Base-by-base conservation (phyloP, 2,113 vertebrate species). In the Oreochromis aureus region DNA sequence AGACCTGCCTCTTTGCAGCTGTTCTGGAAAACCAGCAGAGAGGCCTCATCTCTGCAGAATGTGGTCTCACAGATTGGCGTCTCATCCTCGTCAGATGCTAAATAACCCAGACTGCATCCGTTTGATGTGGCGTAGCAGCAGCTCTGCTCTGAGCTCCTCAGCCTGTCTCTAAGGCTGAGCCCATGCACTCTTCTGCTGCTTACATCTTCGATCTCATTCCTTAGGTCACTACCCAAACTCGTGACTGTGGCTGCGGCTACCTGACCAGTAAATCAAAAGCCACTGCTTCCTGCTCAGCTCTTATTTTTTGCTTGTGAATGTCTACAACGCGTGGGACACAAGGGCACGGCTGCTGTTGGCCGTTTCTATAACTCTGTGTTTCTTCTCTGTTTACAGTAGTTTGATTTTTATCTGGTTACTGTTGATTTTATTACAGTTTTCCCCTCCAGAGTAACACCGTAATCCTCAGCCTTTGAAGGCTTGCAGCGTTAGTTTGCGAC, bases 371-470 rank as follows among this genome's bases (percentile, higher is more conserved):
- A 10, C n/a, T 71, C 36, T 6, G 19, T 0, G 58, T 69, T 9
- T 41, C 63, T 41, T 1, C 34, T 69, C 61, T 66, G 32, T 66
- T 66, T 63, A 0, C 16, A 0, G 59, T 63, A n/a, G 61, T 39
- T 66, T 66, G 10, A n/a, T 66, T 2, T 66, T 66, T 69, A 4
- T 15, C 11, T 69, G 19, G 39, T 73, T 24, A 6, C 39, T 16
- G 66, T 71, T 46, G 41, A 27, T 46, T 18, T 30, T 73, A 73
- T 46, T 27, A 6, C 39, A 18, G 22, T 73, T 73, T 46, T 27
- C 13, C 66, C 66, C 66, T 44, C n/a, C 1, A 13, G n/a, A 10
- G 8, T 46, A 27, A 27, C 5, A 0, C n/a, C 1, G 41, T 46
- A 46, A 73, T 73, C 39, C n/a, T 44, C 36, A 0, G 12, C 36